A percentile compares a stretch with the other conserved stretches of the same genome.
These are phyloP conservation scores for Lobophora halterata DNA, from an alignment of 2,888 invertebrate genomes.

Conservation along the genomic window DNA sequence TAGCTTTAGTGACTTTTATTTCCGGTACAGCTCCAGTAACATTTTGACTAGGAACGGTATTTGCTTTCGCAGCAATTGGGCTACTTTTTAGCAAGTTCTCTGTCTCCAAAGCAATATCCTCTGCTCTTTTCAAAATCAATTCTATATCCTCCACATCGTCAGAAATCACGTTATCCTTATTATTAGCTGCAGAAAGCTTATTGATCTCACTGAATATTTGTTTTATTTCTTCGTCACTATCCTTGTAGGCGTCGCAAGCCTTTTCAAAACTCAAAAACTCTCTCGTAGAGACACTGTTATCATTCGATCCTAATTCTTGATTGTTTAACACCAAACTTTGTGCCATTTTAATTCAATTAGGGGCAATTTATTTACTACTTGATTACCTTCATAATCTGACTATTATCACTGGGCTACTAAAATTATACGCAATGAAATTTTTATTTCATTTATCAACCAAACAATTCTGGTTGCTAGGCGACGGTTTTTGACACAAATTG, in stretches of 20 bases:
- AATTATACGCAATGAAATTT: too few relatives aligned
- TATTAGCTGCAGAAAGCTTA: conserved; percentile 66
- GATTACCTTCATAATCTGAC: too few relatives aligned
- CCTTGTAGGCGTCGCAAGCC: conserved; percentile 64
- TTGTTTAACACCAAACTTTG: conserved; percentile 38
- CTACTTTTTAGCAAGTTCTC: conserved; percentile 61
- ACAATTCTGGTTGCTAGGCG: conserved; percentile 20
- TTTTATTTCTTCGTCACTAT: conserved; percentile 82
- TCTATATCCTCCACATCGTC: conserved; percentile 68
- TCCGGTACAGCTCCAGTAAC: conserved; percentile 48
- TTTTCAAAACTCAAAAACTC: conserved; percentile 69
- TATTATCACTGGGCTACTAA: too few relatives aligned
- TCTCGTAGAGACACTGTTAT: conserved; percentile 65
- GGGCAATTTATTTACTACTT: too few relatives aligned
- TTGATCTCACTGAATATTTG: conserved; percentile 86
- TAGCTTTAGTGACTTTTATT: conserved; percentile 64
- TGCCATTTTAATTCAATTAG: conserved; percentile 43
- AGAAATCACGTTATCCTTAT: conserved; percentile 46
- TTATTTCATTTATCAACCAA: background rate
- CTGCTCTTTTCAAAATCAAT: conserved; percentile 68
- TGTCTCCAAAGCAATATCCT: conserved; percentile 65
- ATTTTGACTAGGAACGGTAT: conserved; percentile 33
- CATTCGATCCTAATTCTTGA: conserved; percentile 54
- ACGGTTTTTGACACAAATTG: conserved; percentile 4
- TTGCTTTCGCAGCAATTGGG: conserved; percentile 41